phyloP scores from a whole-genome alignment of 2,888 invertebrate species.

The Dryomyza anilis region DNA sequence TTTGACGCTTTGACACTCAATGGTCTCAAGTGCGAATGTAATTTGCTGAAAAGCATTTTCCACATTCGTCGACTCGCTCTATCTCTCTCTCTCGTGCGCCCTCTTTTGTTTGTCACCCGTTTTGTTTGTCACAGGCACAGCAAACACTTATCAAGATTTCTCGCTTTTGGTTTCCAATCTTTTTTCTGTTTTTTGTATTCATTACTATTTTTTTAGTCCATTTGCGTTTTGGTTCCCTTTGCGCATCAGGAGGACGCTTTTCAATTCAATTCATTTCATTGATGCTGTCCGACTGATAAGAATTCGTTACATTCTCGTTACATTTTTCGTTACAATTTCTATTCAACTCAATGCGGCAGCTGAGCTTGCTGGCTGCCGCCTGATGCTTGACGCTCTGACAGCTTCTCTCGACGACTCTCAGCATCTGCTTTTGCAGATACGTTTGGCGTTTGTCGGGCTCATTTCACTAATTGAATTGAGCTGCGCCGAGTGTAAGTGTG shows the following conservation, averaged over 20 bases:
- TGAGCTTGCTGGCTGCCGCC: too few species aligned
- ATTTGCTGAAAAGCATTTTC: constrained; percentile 36
- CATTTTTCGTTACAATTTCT: too few species aligned
- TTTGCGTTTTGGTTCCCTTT: neutral
- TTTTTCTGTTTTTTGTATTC: neutral
- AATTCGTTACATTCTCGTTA: neutral
- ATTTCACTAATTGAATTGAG: constrained; percentile 44
- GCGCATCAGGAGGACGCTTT: too few species aligned
- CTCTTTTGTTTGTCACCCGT: neutral
- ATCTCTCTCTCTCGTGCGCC: neutral
- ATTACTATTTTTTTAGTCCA: neutral
- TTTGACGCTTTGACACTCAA: too few species aligned
- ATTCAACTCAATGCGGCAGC: too few species aligned
- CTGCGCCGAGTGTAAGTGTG: neutral
- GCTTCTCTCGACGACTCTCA: too few species aligned
- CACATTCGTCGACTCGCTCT: neutral
- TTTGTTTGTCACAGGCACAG: constrained; percentile 19
- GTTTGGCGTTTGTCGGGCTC: constrained; percentile 21
- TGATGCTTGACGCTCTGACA: neutral
- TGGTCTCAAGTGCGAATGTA: too few species aligned
- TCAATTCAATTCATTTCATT: neutral
- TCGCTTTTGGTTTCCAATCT: constrained; percentile 16
- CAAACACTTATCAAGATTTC: constrained; percentile 23
- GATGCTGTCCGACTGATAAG: neutral
- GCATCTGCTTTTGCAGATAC: constrained; percentile 40